Conservation (phyloP, 2,113 vertebrate species). For the Perca fluviatilis region DNA sequence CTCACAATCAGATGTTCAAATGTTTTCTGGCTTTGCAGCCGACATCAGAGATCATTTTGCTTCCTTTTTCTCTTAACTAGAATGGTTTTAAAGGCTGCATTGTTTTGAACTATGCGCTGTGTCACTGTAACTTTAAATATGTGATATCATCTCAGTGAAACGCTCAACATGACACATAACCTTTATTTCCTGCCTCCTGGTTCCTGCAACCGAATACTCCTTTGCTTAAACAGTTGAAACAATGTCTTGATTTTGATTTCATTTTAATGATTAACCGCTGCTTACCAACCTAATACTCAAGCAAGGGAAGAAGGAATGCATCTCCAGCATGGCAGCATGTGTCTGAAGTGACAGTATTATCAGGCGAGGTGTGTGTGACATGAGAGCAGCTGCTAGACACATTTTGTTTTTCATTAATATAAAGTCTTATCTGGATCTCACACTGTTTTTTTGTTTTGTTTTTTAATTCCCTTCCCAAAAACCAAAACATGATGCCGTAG, state of each 20-base stretch:
- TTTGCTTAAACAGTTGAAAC: too few relatives aligned
- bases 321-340: background rate
- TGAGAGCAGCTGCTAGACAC: slow-evolving; percentile 19
- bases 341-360: background rate
- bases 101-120: too few relatives aligned
- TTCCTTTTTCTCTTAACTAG: background rate
- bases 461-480: background rate
- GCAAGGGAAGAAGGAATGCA: background rate
- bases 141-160: background rate
- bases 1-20: background rate
- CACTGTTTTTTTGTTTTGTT: background rate
- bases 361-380: background rate
- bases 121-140: too few relatives aligned
- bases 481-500: background rate
- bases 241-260: background rate
- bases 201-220: too few relatives aligned
- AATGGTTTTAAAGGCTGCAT: too few relatives aligned
- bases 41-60: background rate
- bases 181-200: too few relatives aligned
- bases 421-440: slow-evolving; percentile 4
- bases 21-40: background rate
- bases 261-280: background rate
- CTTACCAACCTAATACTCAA: background rate
- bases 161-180: background rate
- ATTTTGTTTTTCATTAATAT: background rate